Percentiles rank a stretch among this genome's conserved stretches.
Conservation (phyloP, 1,140 invertebrate genomes). For the Delia radicum region DNA sequence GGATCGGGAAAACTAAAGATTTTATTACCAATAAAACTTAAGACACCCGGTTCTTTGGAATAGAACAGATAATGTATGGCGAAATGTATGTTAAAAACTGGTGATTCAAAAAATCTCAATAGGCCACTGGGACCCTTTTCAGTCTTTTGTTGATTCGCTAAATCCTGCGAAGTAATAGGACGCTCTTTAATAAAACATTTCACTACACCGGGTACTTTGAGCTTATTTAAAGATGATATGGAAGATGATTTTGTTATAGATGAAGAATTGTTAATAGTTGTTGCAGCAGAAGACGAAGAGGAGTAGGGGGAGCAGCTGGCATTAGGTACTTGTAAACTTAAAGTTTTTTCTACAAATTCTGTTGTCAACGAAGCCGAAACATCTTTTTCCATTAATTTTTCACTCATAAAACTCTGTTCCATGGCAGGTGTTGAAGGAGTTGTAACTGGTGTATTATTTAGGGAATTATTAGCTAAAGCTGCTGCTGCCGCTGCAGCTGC, state of each 20-base stretch:
- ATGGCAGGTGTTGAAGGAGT: constrained; percentile 32
- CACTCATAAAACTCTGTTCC: background rate
- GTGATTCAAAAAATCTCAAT: constrained; percentile 91
- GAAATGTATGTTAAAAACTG: constrained; percentile 96
- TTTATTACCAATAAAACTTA: constrained; percentile 94
- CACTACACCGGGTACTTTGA: constrained; percentile 50
- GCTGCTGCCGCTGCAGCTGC: constrained; percentile 45
- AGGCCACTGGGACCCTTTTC: constrained; percentile 63
- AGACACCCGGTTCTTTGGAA: constrained; percentile 96
- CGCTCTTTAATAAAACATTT: constrained; percentile 53
- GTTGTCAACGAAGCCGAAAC: background rate
- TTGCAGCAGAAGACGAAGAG: background rate
- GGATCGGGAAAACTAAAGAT: constrained; percentile 91
- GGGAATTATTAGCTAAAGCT: constrained; percentile 32
- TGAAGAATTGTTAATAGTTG: background rate
- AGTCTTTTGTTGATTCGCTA: constrained; percentile 37
- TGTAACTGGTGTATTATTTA: constrained; percentile 32
- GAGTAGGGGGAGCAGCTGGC: background rate
- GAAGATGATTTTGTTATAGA: constrained; percentile 45
- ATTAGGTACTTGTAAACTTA: constrained; percentile 44
- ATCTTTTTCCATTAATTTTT: background rate
- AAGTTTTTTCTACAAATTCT: constrained; percentile 29
- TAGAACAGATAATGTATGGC: constrained; percentile 97
- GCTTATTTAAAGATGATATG: constrained; percentile 47
- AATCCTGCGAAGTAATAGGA: constrained; percentile 26